Conservation (phyloP, 1,140 invertebrate species). For the Steinernema khuongi region DNA sequence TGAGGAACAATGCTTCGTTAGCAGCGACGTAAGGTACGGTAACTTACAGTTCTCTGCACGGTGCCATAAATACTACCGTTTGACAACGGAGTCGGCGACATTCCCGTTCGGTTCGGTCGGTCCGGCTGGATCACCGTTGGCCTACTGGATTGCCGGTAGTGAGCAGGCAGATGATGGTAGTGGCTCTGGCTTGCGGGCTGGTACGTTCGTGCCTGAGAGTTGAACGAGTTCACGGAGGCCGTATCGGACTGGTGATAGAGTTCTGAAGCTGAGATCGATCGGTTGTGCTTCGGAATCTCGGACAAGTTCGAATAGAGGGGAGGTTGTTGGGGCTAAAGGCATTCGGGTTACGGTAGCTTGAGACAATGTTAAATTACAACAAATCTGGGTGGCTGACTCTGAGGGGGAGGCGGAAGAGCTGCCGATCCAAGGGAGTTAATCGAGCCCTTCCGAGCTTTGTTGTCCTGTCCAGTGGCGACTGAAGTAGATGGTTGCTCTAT, state of each 20-base stretch:
- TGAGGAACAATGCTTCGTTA: too few relatives aligned
- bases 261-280: constrained; percentile 34
- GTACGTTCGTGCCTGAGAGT: constrained; percentile 22
- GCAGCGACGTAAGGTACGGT: too few relatives aligned
- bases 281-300: constrained; percentile 19
- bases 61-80: not conserved
- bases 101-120: not conserved
- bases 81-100: not conserved
- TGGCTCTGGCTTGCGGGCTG: constrained; percentile 28
- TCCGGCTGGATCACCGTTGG: constrained; percentile 31
- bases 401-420: constrained; percentile 18
- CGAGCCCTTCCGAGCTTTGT: constrained; percentile 12
- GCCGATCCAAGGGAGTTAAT: constrained; percentile 13
- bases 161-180: constrained; percentile 36
- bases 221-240: constrained; percentile 14
- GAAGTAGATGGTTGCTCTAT: not conserved
- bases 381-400: not conserved
- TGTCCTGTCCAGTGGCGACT: not conserved
- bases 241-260: constrained; percentile 29
- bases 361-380: not conserved
- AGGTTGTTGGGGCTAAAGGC: constrained; percentile 7
- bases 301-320: constrained; percentile 20
- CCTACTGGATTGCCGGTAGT: constrained; percentile 30
- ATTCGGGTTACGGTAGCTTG: not conserved
- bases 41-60: not conserved